Percentiles rank a stretch among this genome's conserved stretches.
Evolutionary conservation across 2,113 vertebrate species (phyloP).

Genomic region (Capreolus pygargus): DNA sequence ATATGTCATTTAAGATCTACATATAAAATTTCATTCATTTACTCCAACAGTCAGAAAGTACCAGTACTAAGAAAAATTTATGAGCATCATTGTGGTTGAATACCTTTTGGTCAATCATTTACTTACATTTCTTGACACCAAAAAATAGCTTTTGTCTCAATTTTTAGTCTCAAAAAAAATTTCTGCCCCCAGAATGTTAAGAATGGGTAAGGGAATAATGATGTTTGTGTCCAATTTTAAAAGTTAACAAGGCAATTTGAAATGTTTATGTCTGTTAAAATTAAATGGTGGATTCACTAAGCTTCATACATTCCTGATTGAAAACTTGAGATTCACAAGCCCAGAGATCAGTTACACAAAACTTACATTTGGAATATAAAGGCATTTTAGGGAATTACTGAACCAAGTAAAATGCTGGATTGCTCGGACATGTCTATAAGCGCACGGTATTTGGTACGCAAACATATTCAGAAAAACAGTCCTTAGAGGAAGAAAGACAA

Average conservation of each 20-base stretch:
- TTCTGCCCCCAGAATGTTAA: neutral
- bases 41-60: neutral
- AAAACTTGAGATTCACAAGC: neutral
- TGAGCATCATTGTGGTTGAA: neutral
- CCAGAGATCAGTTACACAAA: neutral
- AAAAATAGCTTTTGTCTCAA: neutral
- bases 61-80: neutral
- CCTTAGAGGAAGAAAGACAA: neutral
- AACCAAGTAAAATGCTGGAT: neutral
- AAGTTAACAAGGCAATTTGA: neutral
- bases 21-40: neutral
- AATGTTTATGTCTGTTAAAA: neutral
- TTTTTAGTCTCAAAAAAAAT: neutral
- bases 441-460: neutral
- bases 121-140: neutral
- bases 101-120: neutral
- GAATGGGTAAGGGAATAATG: neutral
- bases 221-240: neutral
- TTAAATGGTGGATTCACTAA: neutral
- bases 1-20: neutral
- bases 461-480: neutral
- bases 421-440: neutral
- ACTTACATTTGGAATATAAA: neutral
- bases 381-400: neutral
- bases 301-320: neutral